Base-by-base conservation (phyloP, 2,888 invertebrate genomes). In the Eustalomyia histrio region DNA sequence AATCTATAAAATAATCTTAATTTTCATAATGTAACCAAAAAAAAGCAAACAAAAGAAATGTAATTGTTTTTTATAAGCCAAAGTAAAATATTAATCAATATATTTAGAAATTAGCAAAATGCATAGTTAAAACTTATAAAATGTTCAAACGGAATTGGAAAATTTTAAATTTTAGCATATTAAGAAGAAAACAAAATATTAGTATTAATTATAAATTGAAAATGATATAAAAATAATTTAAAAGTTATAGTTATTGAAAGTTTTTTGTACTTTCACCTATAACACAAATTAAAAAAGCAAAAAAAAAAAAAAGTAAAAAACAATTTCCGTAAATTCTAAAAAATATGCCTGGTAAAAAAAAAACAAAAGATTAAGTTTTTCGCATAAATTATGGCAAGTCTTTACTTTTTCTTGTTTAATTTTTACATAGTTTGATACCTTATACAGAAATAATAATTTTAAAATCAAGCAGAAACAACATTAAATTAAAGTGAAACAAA, bases 141-240 rank as follows among this genome's bases (percentile, higher is more conserved):
- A 60, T 64, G 76, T 74, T 64, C 73, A 72, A 78, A 78, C 74
- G 81, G 78, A 81, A 81, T 81, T 81, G 81, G 65, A 78, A 78
- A 69, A 73, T 53, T 65, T 53, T 60, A 76, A 47, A 69, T 76
- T 65, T 63, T 67, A 61, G 33, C 60, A 68, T 47, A 47, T n/a
- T 47, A 47, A 47, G 4, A n/a, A 47, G 6, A 47, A n/a, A n/a
- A 3, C 14, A n/a, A 47, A 47, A 47, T 47, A 47, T 47, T n/a
- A 29, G 29, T 29, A 47, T n/a, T n/a, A 14, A 39, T 69, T 8
- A 6, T 29, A 18, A 58, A 58, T 24, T 21, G 57, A 50, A 57
- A 50, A 57, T n/a, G 1, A n/a, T 12, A 6, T 29, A 50, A 33
- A 24, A 50, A 63, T 24, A 50, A 29, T 33, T 58, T 29, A 16